These are phyloP conservation scores for Colaptes auratus DNA, from an alignment of 2,113 vertebrate genomes.

Conservation along the genomic window DNA sequence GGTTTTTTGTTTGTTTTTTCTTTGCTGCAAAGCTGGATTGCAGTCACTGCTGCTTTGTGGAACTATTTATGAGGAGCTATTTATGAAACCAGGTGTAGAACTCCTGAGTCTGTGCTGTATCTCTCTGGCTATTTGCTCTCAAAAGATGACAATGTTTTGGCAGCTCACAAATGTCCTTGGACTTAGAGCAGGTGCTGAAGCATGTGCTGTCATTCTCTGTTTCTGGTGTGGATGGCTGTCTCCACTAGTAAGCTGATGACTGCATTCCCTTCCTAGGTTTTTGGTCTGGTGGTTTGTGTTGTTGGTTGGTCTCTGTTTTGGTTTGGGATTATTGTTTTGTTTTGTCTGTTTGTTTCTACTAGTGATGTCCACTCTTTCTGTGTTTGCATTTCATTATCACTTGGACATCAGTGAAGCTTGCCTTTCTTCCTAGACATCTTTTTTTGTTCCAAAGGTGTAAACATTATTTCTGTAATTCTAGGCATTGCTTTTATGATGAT, in stretches of 20 bases:
- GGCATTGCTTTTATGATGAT: neutral
- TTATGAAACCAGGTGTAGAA: neutral
- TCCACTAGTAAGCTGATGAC: neutral
- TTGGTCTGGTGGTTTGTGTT: too few species aligned
- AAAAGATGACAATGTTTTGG: neutral
- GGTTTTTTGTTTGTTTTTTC: neutral
- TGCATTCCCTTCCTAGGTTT: neutral
- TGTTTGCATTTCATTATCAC: neutral
- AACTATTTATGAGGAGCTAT: neutral
- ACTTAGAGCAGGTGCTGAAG: neutral
- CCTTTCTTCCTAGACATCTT: neutral
- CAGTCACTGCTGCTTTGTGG: neutral
- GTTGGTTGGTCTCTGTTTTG: neutral
- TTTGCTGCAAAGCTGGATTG: neutral
- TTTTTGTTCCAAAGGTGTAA: neutral
- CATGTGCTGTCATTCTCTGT: neutral
- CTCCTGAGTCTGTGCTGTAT: neutral
- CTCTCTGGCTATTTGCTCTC: neutral
- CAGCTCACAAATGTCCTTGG: neutral
- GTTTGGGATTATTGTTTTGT: neutral
- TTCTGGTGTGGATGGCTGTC: neutral
- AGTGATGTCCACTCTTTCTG: neutral
- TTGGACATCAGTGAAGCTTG: neutral
- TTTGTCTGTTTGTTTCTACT: neutral
- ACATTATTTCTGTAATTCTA: neutral